Evolutionary conservation across 2,797 vertebrate species (phyloP), one percentile per base, ranked within the genome.

Genomic region (Odontamblyopus lacepedii): DNA sequence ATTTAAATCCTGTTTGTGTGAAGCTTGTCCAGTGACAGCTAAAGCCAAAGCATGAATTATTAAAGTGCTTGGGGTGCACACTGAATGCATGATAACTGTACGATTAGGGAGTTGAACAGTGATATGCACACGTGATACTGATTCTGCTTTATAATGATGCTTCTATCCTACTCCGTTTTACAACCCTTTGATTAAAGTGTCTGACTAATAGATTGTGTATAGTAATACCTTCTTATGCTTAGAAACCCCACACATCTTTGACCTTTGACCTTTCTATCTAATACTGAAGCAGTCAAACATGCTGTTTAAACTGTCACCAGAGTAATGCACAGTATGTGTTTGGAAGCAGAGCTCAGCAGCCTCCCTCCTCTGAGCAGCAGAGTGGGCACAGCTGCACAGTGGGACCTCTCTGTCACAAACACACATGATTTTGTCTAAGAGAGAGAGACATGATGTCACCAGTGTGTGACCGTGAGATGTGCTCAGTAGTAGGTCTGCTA

Each of bases 1-100:
- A 78, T 81, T 87, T 73, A 76, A 83, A 83, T 85, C 81, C 78
- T 79, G 70, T 35, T 78, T 76, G 80, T 75, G 69, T 80, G 65
- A 67, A 76, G 72, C 71, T 71, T 35, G 64, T 60, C 51, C 75
- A 32, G 79, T 48, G 62, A 61, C 72, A 86, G 44, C 44, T 48
- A 48, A 48, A 48, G 44, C 78, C 84, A 26, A 27, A 61, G 69
- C 74, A 84, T 89, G 70, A 76, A 84, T 87, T 86, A 88, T 86
- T 85, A 80, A 88, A 70, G 29, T 2, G 41, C 68, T 76, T 69
- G 56, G 71, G 74, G 73, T 69, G 59, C 65, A 64, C 29, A 72
- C 66, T 78, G 77, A 84, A 84, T 85, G 83, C 69, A 74, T 74
- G 70, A 86, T 86, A 72, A 84, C 44, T 76, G 32, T 71, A 82